Percentiles rank a stretch among this genome's conserved stretches.
phyloP scores from a whole-genome alignment of 2,797 vertebrate species.

The Enteromius thamalakanensis region DNA sequence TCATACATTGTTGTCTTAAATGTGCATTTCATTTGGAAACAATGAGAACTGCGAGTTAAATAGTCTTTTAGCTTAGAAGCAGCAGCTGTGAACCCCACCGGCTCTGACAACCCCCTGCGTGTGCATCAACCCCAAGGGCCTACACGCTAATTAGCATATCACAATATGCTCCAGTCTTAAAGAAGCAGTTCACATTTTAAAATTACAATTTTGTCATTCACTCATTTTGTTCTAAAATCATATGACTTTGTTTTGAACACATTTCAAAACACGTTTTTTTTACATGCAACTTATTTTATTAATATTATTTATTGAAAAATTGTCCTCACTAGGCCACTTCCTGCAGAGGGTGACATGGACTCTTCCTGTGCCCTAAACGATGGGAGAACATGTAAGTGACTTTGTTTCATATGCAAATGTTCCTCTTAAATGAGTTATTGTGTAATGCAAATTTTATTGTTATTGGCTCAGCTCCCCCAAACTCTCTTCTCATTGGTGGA shows the following conservation, averaged over 20 bases:
- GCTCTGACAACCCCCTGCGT: conserved; percentile 52
- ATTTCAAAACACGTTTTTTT: too few species aligned
- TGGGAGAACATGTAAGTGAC: conserved; percentile 83
- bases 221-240: background rate
- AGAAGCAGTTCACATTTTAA: conserved; percentile 1
- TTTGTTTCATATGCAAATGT: background rate
- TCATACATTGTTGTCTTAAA: background rate
- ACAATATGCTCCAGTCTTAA: conserved; percentile 22
- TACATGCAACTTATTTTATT: background rate
- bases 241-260: background rate
- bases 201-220: background rate
- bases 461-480: conserved; percentile 81
- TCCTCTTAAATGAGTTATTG: background rate
- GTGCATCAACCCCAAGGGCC: background rate
- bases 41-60: conserved; percentile 45
- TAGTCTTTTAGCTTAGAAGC: conserved; percentile 36
- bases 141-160: conserved; percentile 53
- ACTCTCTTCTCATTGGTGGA: conserved; percentile 80
- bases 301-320: background rate
- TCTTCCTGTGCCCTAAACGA: conserved; percentile 82
- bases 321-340: conserved; percentile 81
- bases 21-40: background rate
- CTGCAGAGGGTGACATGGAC: conserved; percentile 90
- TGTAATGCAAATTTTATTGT: background rate
- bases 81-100: conserved; percentile 57